Percentiles rank a stretch among this genome's conserved stretches.
Conservation (phyloP, 2,888 invertebrate genomes). For the Polietes domitor region DNA sequence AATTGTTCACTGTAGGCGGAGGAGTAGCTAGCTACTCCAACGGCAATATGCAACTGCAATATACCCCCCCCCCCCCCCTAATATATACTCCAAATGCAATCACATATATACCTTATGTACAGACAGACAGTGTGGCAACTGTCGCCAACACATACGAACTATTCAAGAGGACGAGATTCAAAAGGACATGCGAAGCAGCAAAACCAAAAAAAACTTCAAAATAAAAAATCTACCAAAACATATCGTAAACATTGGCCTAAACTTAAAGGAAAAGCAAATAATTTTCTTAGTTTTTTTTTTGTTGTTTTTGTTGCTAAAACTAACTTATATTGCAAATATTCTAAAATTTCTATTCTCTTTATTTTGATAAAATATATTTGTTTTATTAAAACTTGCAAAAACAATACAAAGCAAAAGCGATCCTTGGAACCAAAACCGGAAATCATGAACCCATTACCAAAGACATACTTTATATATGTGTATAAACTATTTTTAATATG, state of each 20-base stretch:
- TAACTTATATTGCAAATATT: neutral
- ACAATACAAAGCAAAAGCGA: neutral
- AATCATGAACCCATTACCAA: conserved; percentile 22
- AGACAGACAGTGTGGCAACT: conserved; percentile 22
- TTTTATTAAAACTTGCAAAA: neutral
- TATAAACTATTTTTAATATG: conserved; percentile 30
- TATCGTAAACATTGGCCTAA: conserved; percentile 62
- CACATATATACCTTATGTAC: conserved; percentile 62
- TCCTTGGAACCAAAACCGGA: conserved; percentile 28
- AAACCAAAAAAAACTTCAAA: conserved; percentile 1
- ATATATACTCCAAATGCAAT: conserved; percentile 50
- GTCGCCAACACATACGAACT: neutral
- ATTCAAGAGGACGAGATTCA: neutral
- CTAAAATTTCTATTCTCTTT: too few species aligned
- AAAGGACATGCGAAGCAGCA: conserved; percentile 8
- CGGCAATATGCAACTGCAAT: conserved; percentile 23
- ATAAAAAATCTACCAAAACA: conserved; percentile 51
- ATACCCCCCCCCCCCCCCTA: neutral
- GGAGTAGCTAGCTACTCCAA: neutral
- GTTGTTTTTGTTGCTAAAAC: conserved; percentile 1
- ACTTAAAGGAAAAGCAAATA: conserved; percentile 10
- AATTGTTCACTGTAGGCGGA: conserved; percentile 9
- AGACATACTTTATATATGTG: conserved; percentile 22
- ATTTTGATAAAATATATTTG: conserved; percentile 22
- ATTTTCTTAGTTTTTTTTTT: conserved; percentile 14